Evolutionary conservation across 92 coral and sea anemone genomes (phyloP).

Genomic region (Diadumene lineata): DNA sequence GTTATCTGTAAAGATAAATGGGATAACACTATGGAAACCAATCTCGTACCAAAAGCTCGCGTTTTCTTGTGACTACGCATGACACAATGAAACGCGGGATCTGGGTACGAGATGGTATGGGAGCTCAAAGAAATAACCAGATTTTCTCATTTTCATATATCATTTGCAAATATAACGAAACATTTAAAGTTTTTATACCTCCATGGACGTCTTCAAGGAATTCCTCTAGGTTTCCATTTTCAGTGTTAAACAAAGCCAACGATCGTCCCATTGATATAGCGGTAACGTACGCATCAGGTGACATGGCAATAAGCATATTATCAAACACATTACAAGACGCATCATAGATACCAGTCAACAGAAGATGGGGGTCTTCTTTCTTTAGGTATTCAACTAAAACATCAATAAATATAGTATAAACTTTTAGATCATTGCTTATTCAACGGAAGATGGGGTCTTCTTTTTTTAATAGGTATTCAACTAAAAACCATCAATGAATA

Average conservation of each 20-base stretch:
- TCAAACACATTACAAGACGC: constrained; percentile 80
- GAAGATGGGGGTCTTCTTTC: constrained; percentile 83
- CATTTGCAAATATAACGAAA: too few species aligned
- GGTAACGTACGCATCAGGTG: constrained; percentile 95
- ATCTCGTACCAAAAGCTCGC: too few species aligned
- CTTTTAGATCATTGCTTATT: too few species aligned
- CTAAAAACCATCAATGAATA: too few species aligned
- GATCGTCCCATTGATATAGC: constrained; percentile 95
- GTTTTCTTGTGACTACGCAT: too few species aligned
- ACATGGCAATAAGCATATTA: constrained; percentile 93
- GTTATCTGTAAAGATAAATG: constrained; percentile 57
- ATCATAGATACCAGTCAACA: constrained; percentile 92
- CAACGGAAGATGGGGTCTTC: too few species aligned
- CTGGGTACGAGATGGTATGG: too few species aligned
- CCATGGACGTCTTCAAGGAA: constrained; percentile 87
- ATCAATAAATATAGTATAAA: too few species aligned
- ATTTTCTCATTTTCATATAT: too few species aligned
- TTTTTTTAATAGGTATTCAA: too few species aligned
- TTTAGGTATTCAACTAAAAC: constrained; percentile 89
- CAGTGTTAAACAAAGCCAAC: constrained; percentile 83
- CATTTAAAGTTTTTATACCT: constrained; percentile 46
- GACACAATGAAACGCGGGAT: too few species aligned
- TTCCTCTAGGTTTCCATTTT: constrained; percentile 84
- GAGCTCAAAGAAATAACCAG: too few species aligned
- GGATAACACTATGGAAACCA: background rate